A percentile compares a stretch with the other conserved stretches of the same genome.
Evolutionary conservation across 2,888 invertebrate species (phyloP).

Genomic region (Lasioglossum leucozonium): DNA sequence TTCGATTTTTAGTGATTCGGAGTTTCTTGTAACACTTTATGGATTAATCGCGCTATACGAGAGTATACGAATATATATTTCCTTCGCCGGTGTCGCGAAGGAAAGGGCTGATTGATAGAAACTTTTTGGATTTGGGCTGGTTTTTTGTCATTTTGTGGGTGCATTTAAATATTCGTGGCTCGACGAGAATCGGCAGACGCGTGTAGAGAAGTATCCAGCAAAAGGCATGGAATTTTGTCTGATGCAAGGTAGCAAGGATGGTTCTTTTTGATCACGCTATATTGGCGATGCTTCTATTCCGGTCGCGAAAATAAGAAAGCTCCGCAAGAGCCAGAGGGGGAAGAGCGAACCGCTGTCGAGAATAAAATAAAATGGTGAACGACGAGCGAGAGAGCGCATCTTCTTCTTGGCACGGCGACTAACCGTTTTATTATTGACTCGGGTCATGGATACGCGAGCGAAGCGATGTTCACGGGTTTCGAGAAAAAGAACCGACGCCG

Average conservation of each 20-base stretch:
- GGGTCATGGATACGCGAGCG: constrained; percentile 66
- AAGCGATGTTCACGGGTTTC: constrained; percentile 62
- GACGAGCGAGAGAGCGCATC: constrained; percentile 36
- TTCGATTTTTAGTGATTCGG: too few relatives aligned
- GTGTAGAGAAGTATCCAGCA: too few relatives aligned
- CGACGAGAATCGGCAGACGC: too few relatives aligned
- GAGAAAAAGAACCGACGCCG: constrained; percentile 49
- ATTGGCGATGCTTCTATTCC: background rate
- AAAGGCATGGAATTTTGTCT: background rate
- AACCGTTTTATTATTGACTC: constrained; percentile 65
- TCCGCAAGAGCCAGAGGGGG: background rate
- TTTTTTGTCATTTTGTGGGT: too few relatives aligned
- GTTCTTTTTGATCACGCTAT: constrained; percentile 6
- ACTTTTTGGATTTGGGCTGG: too few relatives aligned
- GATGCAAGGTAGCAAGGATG: background rate
- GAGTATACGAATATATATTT: too few relatives aligned
- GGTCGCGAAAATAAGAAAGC: constrained; percentile 22
- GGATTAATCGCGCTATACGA: too few relatives aligned
- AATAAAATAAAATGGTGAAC: constrained; percentile 67
- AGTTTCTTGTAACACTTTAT: too few relatives aligned
- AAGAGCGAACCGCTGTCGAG: constrained; percentile 48
- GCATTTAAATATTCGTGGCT: too few relatives aligned
- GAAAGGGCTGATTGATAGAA: too few relatives aligned
- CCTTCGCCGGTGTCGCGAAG: too few relatives aligned
- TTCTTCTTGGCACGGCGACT: constrained; percentile 71